Evolutionary conservation across 2,113 vertebrate genomes (phyloP).

Genomic region (Nesospiza acunhae): DNA sequence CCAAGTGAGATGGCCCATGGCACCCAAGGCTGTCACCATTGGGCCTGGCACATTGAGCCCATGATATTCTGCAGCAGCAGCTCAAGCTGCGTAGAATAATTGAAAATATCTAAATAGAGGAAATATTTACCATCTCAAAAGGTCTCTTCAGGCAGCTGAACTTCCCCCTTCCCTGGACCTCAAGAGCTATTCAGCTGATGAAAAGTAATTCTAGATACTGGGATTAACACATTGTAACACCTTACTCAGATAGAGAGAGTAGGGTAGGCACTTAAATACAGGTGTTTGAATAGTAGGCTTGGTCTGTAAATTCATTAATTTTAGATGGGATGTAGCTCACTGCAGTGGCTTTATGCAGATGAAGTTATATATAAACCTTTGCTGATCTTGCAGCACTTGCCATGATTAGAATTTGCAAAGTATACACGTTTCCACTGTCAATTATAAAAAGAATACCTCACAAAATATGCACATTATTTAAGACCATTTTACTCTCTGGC

Average conservation of each 20-base stretch:
- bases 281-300: not conserved
- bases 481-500: not conserved
- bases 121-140: not conserved
- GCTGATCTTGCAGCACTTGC: conserved; percentile 19
- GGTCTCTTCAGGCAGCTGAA: not conserved
- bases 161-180: not conserved
- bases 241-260: not conserved
- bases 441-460: conserved; percentile 17
- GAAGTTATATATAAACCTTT: conserved; percentile 42
- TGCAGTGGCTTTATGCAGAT: conserved; percentile 18
- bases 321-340: not conserved
- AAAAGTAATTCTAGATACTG: not conserved
- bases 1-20: not conserved
- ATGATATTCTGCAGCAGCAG: not conserved
- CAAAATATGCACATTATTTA: conserved; percentile 41
- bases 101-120: not conserved
- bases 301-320: not conserved
- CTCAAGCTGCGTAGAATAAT: not conserved
- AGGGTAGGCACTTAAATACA: not conserved
- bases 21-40: accelerated
- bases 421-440: not conserved
- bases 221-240: not conserved
- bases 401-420: conserved; percentile 27
- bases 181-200: not conserved
- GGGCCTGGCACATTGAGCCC: not conserved